Base-by-base conservation (phyloP, 2,113 vertebrate genomes). In the Hippocampus barbouri region DNA sequence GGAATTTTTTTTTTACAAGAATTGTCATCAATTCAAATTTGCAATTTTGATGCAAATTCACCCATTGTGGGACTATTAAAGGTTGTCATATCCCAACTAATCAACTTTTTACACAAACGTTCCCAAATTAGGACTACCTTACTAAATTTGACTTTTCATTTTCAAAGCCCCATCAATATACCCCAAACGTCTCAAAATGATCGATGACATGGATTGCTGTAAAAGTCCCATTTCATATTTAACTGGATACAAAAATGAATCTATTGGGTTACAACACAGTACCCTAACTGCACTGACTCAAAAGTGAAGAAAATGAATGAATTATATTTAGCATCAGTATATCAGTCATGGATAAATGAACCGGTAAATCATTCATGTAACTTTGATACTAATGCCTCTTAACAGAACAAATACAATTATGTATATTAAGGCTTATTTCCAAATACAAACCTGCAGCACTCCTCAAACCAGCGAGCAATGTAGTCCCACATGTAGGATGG, bases 401-500 rank as follows among this genome's bases (percentile, higher is more conserved):
- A 61, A 7, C 59, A 8, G 2, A 30, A 61, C 14, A 61, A 30
- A 61, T 34, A 61, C 2, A 61, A 18, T 16, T 11, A 47, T 18
- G 6, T 47, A 45, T 14, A 43, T 43, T 40, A 43, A 45, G 7
- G 6, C 40, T 2, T 2, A 30, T 60, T 57, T 66, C 4, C 64
- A 49, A 18, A 65, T 12, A 80, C 79, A 66, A 85, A 98, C 97
- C 97, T 95, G 93, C 96, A 98, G 86, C 96, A 98, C 80, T 98
- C 97, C 91, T 99, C 96, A 90, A 99, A 99, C 96, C 96, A 98
- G 68, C 94, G 93, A 72, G 96, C 95, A 76, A 99, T 95, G 47
- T 98, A 99, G 92, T 99, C 96, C 97, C 97, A 99, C 97, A 99
- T 98, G 85, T 98, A 99, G 86, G 97, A 99, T 51, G 97, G 97